Conservation (phyloP, 2,888 invertebrate genomes). For the Norana najaformis region DNA sequence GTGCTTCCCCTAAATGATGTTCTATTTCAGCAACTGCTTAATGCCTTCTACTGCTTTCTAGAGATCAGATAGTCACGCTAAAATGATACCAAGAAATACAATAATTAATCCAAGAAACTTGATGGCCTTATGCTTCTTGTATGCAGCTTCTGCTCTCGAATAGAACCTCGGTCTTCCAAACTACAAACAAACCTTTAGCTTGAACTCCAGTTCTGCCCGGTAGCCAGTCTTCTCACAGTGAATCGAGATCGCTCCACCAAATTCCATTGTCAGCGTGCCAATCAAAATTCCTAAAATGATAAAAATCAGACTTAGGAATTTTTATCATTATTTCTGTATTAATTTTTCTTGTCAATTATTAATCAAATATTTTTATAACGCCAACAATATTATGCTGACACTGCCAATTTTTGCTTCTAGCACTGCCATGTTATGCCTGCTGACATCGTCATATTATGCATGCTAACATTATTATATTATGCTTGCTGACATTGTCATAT, state of each 20-base stretch:
- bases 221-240: constrained; percentile 89
- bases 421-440: not conserved
- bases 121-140: too few relatives aligned
- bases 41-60: too few relatives aligned
- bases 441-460: not conserved
- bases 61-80: too few relatives aligned
- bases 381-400: not conserved
- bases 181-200: constrained; percentile 72
- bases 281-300: constrained; percentile 76
- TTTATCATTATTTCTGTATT: not conserved
- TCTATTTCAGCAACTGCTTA: too few relatives aligned
- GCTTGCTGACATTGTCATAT: not conserved
- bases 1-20: too few relatives aligned
- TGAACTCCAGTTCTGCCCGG: constrained; percentile 87
- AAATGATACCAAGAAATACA: too few relatives aligned
- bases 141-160: too few relatives aligned
- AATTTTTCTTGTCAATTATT: not conserved
- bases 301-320: not conserved
- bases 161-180: not conserved
- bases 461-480: not conserved
- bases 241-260: constrained; percentile 86
- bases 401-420: not conserved
- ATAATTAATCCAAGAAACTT: too few relatives aligned
- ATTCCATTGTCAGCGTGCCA: constrained; percentile 91
- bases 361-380: not conserved